Base-by-base conservation (phyloP, 2,888 invertebrate species). In the Tetragonisca angustula region DNA sequence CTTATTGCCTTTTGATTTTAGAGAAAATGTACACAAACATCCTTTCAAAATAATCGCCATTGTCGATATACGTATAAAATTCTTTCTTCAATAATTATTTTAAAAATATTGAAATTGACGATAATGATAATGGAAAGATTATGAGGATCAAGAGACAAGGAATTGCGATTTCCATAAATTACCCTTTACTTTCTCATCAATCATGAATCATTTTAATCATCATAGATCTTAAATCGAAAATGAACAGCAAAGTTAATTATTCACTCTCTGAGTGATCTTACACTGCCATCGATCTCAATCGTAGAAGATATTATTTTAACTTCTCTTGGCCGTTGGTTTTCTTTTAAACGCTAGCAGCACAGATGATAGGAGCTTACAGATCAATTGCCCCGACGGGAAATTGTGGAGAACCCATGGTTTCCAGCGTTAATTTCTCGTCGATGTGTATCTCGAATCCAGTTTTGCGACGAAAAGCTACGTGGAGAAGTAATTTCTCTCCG, bases 401-500 rank as follows among this genome's bases (percentile, higher is more conserved):
- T 59, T 19, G 27, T 52, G 13, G 13, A 11, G 21, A 15, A 17
- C n/a, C 59, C 49, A 56, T 52, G 54, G 43, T 59, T 68, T 62
- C 73, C 50, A 49, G 21, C 68, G 62, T 79, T 79, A 78, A 81
- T 79, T 79, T 68, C 54, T 49, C 64, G 70, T 80, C 79, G 79
- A 9, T 49, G 32, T 49, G 52, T 52, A 77, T 71, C 52, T 54
- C 17, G 32, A 54, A 69, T 68, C 61, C 54, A 68, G 43, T n/a
- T 77, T 54, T 59, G 75, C 78, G 64, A 64, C 59, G 74, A 64
- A 76, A 54, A 64, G 61, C 72, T 24, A 54, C 72, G 74, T 84
- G 70, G 70, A 74, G 43, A 81, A 82, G 84, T 80, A 88, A 88
- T 88, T 88, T 83, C 76, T 64, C 75, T 64, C 73, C 75, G 72